Conservation (phyloP, 2,797 vertebrate genomes). For the Gallirallus australis region DNA sequence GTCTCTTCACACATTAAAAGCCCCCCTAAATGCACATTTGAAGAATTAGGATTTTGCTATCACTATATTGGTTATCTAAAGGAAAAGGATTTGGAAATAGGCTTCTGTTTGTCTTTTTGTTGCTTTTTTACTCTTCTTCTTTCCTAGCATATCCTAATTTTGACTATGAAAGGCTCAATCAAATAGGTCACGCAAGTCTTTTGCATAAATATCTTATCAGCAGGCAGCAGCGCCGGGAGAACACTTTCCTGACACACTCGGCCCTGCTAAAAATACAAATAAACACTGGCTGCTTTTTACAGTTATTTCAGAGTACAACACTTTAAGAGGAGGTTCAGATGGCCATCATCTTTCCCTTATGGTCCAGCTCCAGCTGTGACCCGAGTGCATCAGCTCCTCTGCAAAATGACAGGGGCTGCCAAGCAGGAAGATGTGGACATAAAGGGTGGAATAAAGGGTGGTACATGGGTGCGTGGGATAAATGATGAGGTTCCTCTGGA, state of each 20-base stretch:
- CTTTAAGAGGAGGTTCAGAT: not conserved
- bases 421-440: not conserved
- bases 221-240: not conserved
- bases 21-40: not conserved
- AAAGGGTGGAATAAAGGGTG: not conserved
- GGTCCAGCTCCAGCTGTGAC: not conserved
- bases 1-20: not conserved
- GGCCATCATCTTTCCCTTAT: not conserved
- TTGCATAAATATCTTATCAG: not conserved
- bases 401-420: not conserved
- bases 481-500: not conserved
- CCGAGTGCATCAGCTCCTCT: not conserved
- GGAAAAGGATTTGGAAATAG: slow-evolving; percentile 3
- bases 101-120: slow-evolving; percentile 20
- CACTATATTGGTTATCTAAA: not conserved
- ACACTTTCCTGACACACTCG: rapidly evolving
- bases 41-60: slow-evolving; percentile 36
- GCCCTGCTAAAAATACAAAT: not conserved
- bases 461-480: too few relatives aligned
- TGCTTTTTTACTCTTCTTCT: not conserved
- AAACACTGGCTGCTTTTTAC: not conserved
- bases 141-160: not conserved
- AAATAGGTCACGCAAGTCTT: not conserved
- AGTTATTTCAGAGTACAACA: not conserved
- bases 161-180: not conserved